These are phyloP conservation scores for Paradisaea rubra DNA, from an alignment of 2,113 vertebrate genomes.

Conservation along the genomic window DNA sequence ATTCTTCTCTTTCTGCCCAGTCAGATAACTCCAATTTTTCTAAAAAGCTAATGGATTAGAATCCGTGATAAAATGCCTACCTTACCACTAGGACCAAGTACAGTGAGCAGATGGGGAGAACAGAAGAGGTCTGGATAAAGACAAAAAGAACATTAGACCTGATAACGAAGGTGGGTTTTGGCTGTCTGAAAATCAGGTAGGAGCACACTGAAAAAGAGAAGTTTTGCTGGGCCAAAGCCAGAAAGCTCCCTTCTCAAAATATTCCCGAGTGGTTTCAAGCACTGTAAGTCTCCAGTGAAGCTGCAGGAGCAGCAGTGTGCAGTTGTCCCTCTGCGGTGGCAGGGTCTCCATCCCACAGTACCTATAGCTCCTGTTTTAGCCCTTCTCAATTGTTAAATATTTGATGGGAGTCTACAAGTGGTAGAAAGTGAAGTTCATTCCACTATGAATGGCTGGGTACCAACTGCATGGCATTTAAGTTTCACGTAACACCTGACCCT, in stretches of 20 bases:
- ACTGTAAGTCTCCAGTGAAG: neutral
- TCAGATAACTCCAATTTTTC: neutral
- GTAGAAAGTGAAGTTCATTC: neutral
- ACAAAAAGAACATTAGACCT: neutral
- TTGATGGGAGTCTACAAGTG: neutral
- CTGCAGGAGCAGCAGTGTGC: accelerated
- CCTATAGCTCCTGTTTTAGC: neutral
- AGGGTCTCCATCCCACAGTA: neutral
- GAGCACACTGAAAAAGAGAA: neutral
- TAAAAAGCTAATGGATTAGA: neutral
- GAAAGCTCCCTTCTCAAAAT: neutral
- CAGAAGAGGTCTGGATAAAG: neutral
- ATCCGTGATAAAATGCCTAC: neutral
- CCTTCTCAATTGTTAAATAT: neutral
- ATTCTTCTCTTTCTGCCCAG: neutral
- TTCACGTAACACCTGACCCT: neutral
- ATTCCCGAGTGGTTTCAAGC: neutral
- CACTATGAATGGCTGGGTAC: neutral
- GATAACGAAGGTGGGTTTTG: neutral
- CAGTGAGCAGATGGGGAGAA: neutral
- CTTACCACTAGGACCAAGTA: neutral
- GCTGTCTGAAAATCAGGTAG: neutral
- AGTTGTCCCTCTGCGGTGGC: neutral
- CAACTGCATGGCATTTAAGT: neutral
- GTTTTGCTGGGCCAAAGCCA: neutral